Evolutionary conservation across 2,888 invertebrate species (phyloP).

Genomic region (Nemapogon koenigi): DNA sequence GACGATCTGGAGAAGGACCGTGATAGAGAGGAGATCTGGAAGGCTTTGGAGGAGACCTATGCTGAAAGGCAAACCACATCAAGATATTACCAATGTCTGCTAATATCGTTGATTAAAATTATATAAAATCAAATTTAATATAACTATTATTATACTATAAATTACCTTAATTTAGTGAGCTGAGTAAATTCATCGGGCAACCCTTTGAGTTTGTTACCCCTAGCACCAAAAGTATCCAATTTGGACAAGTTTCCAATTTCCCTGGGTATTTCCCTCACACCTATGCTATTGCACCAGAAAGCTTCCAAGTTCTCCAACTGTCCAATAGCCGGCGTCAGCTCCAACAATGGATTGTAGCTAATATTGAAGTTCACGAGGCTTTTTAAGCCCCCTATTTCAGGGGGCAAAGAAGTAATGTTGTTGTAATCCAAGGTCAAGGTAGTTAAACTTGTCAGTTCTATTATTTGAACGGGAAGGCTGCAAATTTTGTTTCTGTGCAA

Average conservation of each 20-base stretch:
- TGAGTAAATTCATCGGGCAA: conserved; percentile 66
- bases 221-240: conserved; percentile 70
- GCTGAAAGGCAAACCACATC: too few species aligned
- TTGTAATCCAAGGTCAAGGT: conserved; percentile 72
- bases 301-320: conserved; percentile 66
- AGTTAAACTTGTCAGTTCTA: conserved; percentile 60
- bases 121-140: background rate
- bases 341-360: conserved; percentile 69
- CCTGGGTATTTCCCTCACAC: conserved; percentile 61
- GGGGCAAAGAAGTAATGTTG: conserved; percentile 64
- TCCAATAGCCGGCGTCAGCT: conserved; percentile 66
- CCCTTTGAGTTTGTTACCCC: conserved; percentile 65
- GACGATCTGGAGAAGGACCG: too few species aligned
- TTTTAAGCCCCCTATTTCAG: conserved; percentile 64
- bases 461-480: conserved; percentile 51
- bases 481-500: conserved; percentile 69
- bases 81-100: background rate
- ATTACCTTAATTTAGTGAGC: conserved; percentile 60
- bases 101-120: too few species aligned
- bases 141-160: conserved; percentile 1
- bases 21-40: too few species aligned
- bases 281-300: conserved; percentile 71
- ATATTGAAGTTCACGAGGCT: conserved; percentile 68
- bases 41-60: too few species aligned
- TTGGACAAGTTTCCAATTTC: conserved; percentile 67